These are phyloP conservation scores for Zaprionus gabonicus DNA, from an alignment of 1,140 invertebrate species.

Conservation along the genomic window DNA sequence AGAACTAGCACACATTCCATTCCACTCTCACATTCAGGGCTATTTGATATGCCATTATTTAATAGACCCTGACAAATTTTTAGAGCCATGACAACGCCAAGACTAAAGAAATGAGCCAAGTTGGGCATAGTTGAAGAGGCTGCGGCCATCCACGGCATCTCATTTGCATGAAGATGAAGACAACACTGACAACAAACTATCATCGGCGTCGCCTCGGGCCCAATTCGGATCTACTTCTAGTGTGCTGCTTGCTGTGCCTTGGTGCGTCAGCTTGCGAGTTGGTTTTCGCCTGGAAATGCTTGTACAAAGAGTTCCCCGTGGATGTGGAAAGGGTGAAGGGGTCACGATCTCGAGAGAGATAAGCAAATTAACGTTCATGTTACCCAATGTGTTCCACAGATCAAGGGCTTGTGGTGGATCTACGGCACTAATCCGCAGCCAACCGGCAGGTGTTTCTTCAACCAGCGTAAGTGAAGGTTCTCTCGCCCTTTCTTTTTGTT, in stretches of 20 bases:
- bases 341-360: slow-evolving; percentile 33
- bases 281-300: slow-evolving; percentile 50
- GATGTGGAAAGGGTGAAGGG: slow-evolving; percentile 48
- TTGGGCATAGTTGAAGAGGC: slow-evolving; percentile 12
- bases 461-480: slow-evolving; percentile 44
- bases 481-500: neutral
- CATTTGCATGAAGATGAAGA: slow-evolving; percentile 70
- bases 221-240: slow-evolving; percentile 25
- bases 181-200: slow-evolving; percentile 26
- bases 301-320: slow-evolving; percentile 61
- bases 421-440: slow-evolving; percentile 42
- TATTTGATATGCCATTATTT: slow-evolving; percentile 44
- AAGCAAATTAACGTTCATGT: slow-evolving; percentile 27
- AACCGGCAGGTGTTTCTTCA: slow-evolving; percentile 35
- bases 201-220: slow-evolving; percentile 5
- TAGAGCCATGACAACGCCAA: slow-evolving; percentile 31
- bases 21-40: neutral
- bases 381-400: slow-evolving; percentile 38
- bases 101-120: slow-evolving; percentile 21
- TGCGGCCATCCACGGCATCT: slow-evolving; percentile 36
- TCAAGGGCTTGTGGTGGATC: slow-evolving; percentile 61
- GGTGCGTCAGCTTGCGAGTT: neutral
- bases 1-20: neutral
- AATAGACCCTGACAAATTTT: slow-evolving; percentile 45
- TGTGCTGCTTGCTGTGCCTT: slow-evolving; percentile 6